Evolutionary conservation across 2,113 vertebrate species (phyloP).

Genomic region (Bothrops jararaca): DNA sequence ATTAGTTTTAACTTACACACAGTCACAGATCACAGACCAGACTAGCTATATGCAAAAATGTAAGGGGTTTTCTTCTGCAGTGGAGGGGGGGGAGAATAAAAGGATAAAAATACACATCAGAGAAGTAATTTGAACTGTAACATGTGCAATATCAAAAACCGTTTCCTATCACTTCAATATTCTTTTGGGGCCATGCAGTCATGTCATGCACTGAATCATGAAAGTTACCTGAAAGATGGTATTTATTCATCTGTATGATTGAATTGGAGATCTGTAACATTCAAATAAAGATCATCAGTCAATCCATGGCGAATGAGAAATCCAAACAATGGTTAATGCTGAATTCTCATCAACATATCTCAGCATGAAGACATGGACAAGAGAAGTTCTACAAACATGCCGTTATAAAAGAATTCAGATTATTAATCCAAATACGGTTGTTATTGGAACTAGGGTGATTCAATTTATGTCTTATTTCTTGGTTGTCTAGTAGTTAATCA

Average conservation of each 20-base stretch:
- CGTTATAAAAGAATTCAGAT: not conserved
- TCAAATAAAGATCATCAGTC: not conserved
- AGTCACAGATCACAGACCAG: not conserved
- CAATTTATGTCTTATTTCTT: not conserved
- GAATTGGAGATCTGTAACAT: not conserved
- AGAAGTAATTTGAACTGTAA: not conserved
- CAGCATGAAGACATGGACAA: not conserved
- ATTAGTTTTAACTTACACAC: not conserved
- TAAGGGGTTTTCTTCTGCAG: not conserved
- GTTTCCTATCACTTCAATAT: not conserved
- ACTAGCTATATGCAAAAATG: not conserved
- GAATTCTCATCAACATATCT: not conserved
- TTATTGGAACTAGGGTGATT: not conserved
- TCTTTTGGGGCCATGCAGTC: not conserved
- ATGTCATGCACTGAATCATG: too few species aligned
- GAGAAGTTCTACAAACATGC: not conserved
- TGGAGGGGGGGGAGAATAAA: not conserved
- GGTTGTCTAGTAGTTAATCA: not conserved
- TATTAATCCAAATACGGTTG: not conserved
- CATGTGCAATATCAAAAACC: not conserved
- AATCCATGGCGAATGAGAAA: not conserved
- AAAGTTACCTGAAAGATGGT: not conserved
- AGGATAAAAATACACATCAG: not conserved
- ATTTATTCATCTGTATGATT: not conserved
- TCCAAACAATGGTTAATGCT: not conserved